Base-by-base conservation (phyloP, 2,113 vertebrate species). In the Vidua chalybeata region DNA sequence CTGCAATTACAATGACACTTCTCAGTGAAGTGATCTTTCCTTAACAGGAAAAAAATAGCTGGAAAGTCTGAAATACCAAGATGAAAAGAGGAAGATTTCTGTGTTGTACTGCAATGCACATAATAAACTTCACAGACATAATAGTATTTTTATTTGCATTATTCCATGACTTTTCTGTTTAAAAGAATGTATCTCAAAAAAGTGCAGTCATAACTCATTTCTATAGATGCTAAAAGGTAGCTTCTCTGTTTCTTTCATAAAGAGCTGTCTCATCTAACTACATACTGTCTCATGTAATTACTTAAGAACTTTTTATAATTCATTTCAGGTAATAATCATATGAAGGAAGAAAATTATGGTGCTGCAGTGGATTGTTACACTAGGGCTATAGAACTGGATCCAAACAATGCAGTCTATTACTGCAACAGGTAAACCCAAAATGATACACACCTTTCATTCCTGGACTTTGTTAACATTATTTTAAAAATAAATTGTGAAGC, bases 261-360 rank as follows among this genome's bases (percentile, higher is more conserved):
- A 35, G 66, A 62, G 14, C 26, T 82, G 7, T 84, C 39, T 81
- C 59, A 89, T 89, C 54, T 77, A 54, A 93, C 13, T 39, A 43
- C 16, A 48, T 39, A 33, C 15, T 82, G 8, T 87, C 31, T 84
- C 62, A 90, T 90, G 61, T 76, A 54, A 91, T 13, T 37, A 37
- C 30, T 83, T 63, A 92, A 71, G 24, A 82, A 33, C 5, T 87
- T 76, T 82, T 90, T 79, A 35, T 68, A 64, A 37, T 97, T 72
- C 58, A 73, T 97, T 98, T 92, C 76, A 99, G 99, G 99, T 69
- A 99, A 99, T 96, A 99, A 99, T 94, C 99, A 99, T 94, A 99
- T 99, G 99, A 99, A 99, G 96, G 99, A 99, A 94, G 99, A 99
- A 98, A 99, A 99, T 96, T 99, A 99, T 64, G 96, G 97, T 91